Evolutionary conservation across 1,140 invertebrate genomes (phyloP).

Genomic region (Babylonia areolata): DNA sequence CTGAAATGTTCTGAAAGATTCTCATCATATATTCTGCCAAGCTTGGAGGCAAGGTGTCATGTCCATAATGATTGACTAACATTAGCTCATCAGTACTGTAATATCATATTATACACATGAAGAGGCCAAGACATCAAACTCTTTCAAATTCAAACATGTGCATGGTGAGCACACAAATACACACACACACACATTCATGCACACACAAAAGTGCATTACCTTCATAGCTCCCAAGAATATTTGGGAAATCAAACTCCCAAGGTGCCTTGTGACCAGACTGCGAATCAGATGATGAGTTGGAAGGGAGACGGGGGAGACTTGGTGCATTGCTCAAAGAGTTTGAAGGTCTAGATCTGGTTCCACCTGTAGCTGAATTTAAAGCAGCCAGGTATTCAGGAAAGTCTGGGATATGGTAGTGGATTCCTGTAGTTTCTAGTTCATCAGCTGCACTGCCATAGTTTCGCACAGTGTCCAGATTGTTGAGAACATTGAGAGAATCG

Average conservation of each 20-base stretch:
- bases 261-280: conserved; percentile 84
- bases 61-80: too few species aligned
- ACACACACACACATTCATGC: too few species aligned
- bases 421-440: conserved; percentile 88
- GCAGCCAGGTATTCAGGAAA: conserved; percentile 84
- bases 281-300: conserved; percentile 79
- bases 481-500: conserved; percentile 82
- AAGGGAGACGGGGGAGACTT: conserved; percentile 74
- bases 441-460: conserved; percentile 95
- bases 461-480: conserved; percentile 92
- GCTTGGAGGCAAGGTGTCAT: too few species aligned
- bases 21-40: too few species aligned
- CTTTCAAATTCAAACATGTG: too few species aligned
- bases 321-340: conserved; percentile 40
- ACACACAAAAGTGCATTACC: conserved; percentile 22
- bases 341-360: conserved; percentile 64
- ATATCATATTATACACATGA: too few species aligned
- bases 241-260: conserved; percentile 80
- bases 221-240: conserved; percentile 69
- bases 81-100: too few species aligned
- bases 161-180: too few species aligned
- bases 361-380: conserved; percentile 75
- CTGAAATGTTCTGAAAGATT: too few species aligned
- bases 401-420: conserved; percentile 75
- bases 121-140: too few species aligned